Evolutionary conservation across 2,888 invertebrate species (phyloP), one percentile per base, ranked within the genome.

Genomic region (Drosophila imparisetae): DNA sequence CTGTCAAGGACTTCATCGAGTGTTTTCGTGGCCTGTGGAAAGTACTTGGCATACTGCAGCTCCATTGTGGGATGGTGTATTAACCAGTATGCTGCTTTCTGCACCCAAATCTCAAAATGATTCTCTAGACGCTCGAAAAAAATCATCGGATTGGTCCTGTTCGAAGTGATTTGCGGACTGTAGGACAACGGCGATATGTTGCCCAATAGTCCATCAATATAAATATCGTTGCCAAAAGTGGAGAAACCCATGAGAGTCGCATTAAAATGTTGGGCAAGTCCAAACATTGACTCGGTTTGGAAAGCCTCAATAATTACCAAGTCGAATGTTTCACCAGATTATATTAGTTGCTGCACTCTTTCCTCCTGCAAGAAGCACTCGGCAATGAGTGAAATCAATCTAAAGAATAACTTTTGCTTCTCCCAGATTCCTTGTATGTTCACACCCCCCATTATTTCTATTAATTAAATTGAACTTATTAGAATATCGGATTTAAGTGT

Each of bases 311-410:
- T 74, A 2, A 93, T 78, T 1, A 93, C 81, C 21, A 93, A 64
- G 75, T 93, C 93, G 45, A 92, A 93, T 8, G 83, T 87, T 58
- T 91, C 83, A 0, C 92, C 86, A 0, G 93, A 92, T 10, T 55
- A 55, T 5, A 91, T 8, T 0, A 91, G 48, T 24, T 81, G 18
- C 38, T 85, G 75, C 0, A 91, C 85, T 6, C 63, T 69, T 7
- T 54, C 30, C 24, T 79, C 77, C 0, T 72, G 61, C 15, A 91
- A 10, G 0, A 78, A 59, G 11, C 62, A 60, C 1, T 66, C 64
- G 0, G 18, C 4, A 1, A 78, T 4, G 0, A 18, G 6, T 0
- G 0, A 5, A 0, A 78, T 0, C 2, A 78, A 21, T n/a, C 29
- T 30, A 8, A 54, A 63, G 0, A 55, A 58, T 0, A 21, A 3